Conservation (phyloP, 2,797 vertebrate genomes). For the Acipenser ruthenus region DNA sequence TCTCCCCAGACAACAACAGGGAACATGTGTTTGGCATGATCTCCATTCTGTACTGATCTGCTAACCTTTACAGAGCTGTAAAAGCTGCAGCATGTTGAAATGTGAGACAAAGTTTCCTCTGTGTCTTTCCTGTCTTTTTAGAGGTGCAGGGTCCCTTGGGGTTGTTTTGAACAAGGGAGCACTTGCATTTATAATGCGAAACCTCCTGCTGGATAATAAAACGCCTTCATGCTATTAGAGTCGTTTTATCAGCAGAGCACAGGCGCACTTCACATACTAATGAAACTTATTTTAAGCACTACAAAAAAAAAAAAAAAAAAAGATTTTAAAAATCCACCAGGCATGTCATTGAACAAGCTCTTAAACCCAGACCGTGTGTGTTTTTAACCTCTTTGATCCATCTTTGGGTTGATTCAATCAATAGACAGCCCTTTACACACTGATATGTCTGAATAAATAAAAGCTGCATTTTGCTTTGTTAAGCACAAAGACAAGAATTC, state of each 20-base stretch:
- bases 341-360: too few relatives aligned
- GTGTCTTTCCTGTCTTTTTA: neutral
- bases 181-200: neutral
- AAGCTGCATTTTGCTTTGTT: too few relatives aligned
- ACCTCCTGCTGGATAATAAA: neutral
- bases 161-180: neutral
- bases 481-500: too few relatives aligned
- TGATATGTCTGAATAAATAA: too few relatives aligned
- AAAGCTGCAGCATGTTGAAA: neutral
- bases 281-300: neutral
- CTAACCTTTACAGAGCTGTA: neutral
- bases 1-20: conserved; percentile 31
- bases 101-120: neutral
- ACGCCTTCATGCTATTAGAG: neutral
- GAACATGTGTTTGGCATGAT: neutral
- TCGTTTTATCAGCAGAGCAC: neutral
- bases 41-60: neutral
- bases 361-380: too few relatives aligned
- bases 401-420: too few relatives aligned
- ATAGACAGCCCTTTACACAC: too few relatives aligned
- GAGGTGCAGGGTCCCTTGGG: neutral
- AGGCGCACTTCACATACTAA: neutral
- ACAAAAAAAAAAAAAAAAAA: too few relatives aligned
- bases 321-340: too few relatives aligned
- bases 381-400: too few relatives aligned